Percentiles rank a stretch among this genome's conserved stretches.
Conservation (phyloP, 2,797 vertebrate genomes). For the Sebastes cheni region DNA sequence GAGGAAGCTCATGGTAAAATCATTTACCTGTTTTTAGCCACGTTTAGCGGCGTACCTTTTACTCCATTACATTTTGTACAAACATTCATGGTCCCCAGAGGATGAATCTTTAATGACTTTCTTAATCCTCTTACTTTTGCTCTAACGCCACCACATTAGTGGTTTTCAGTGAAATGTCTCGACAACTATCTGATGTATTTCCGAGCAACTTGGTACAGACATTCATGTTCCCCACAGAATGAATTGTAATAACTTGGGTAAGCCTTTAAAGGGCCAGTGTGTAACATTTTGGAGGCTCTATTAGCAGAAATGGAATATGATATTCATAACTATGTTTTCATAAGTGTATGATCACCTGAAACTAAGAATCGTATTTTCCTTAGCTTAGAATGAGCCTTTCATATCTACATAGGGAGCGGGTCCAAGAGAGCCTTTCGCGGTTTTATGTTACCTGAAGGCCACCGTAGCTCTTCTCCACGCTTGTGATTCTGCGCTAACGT, state of each 20-base stretch:
- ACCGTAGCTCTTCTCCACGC: too few species aligned
- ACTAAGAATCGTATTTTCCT: too few species aligned
- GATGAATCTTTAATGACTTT: background rate
- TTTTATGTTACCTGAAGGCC: too few species aligned
- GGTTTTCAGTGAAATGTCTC: background rate
- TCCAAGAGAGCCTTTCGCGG: too few species aligned
- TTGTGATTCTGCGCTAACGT: too few species aligned
- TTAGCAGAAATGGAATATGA: too few species aligned
- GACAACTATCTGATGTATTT: background rate
- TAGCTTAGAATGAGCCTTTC: too few species aligned
- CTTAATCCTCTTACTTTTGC: background rate
- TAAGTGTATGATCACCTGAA: too few species aligned
- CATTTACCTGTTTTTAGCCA: background rate
- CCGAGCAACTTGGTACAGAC: background rate
- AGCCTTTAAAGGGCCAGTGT: too few species aligned
- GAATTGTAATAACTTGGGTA: background rate
- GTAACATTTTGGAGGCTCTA: too few species aligned
- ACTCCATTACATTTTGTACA: background rate
- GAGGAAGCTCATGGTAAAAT: conserved; percentile 95
- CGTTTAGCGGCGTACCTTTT: background rate
- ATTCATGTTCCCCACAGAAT: background rate
- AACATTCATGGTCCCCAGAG: background rate
- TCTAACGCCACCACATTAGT: background rate
- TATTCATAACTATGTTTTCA: too few species aligned
- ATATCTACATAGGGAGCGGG: too few species aligned